phyloP scores from a whole-genome alignment of 1,140 invertebrate species.

The Solenopsis invicta region DNA sequence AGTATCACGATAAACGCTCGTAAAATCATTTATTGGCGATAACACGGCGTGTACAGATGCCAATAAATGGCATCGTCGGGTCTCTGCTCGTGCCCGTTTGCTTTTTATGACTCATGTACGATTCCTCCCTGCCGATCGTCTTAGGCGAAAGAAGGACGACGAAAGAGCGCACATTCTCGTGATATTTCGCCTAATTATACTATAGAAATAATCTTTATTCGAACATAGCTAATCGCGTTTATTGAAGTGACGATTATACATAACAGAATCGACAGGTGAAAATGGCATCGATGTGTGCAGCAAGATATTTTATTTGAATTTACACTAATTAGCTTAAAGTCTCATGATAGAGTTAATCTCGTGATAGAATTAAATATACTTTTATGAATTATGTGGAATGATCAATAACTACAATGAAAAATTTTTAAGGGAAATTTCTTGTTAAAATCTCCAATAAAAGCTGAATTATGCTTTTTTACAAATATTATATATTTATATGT shows the following conservation, averaged over 20 bases:
- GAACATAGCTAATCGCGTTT: background rate
- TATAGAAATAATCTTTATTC: background rate
- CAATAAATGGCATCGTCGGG: slow-evolving; percentile 30
- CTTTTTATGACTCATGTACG: slow-evolving; percentile 55
- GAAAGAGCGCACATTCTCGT: background rate
- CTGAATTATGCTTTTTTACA: background rate
- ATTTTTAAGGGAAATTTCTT: background rate
- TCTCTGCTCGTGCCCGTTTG: background rate
- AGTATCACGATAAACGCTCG: slow-evolving; percentile 65
- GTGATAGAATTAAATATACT: slow-evolving; percentile 5
- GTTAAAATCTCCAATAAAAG: background rate
- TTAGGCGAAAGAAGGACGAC: background rate
- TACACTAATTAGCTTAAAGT: background rate
- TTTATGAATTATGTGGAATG: background rate
- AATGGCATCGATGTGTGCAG: background rate
- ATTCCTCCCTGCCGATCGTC: slow-evolving; percentile 27
- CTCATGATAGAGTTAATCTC: too few species aligned
- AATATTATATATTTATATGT: background rate
- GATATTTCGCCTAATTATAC: slow-evolving; percentile 10
- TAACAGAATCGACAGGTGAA: background rate
- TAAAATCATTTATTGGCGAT: slow-evolving; percentile 66
- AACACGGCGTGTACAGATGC: slow-evolving; percentile 51
- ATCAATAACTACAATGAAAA: background rate
- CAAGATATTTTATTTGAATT: background rate
- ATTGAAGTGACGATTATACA: background rate